A percentile compares a stretch with the other conserved stretches of the same genome.
Evolutionary conservation across 2,797 vertebrate species (phyloP).

Genomic region (Psittacula echo): DNA sequence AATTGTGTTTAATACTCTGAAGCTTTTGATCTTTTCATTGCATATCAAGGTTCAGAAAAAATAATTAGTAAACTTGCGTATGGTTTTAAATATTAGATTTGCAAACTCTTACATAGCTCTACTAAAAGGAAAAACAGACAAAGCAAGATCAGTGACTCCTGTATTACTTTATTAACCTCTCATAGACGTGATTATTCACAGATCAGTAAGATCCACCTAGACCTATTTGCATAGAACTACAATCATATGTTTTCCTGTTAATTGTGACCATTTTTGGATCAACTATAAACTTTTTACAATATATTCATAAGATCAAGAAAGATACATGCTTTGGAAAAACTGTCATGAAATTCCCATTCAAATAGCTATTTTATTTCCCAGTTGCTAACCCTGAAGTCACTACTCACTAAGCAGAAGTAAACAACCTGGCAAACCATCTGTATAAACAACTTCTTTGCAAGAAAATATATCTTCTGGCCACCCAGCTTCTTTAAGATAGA

Average conservation of each 20-base stretch:
- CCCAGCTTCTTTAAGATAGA: not conserved
- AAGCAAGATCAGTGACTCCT: not conserved
- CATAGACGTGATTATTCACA: not conserved
- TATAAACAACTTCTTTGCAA: not conserved
- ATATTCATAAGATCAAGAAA: not conserved
- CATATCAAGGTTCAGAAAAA: not conserved
- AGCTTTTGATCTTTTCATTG: slow-evolving; percentile 29
- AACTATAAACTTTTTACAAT: not conserved
- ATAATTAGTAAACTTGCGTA: not conserved
- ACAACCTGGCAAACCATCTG: not conserved
- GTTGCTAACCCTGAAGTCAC: not conserved
- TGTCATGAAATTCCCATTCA: not conserved
- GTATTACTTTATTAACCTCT: not conserved
- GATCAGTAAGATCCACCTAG: not conserved
- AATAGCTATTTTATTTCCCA: not conserved
- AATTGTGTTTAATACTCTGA: not conserved
- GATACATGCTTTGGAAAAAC: not conserved
- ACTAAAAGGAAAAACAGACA: not conserved
- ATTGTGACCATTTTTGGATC: not conserved
- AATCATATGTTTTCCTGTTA: not conserved
- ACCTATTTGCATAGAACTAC: not conserved
- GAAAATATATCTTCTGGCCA: not conserved
- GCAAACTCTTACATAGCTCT: not conserved
- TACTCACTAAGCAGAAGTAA: not conserved
- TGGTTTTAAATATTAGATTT: not conserved